Percentiles rank a stretch among this genome's conserved stretches.
These are phyloP conservation scores for Isoperla grammatica DNA, from an alignment of 2,888 invertebrate species.

Conservation along the genomic window DNA sequence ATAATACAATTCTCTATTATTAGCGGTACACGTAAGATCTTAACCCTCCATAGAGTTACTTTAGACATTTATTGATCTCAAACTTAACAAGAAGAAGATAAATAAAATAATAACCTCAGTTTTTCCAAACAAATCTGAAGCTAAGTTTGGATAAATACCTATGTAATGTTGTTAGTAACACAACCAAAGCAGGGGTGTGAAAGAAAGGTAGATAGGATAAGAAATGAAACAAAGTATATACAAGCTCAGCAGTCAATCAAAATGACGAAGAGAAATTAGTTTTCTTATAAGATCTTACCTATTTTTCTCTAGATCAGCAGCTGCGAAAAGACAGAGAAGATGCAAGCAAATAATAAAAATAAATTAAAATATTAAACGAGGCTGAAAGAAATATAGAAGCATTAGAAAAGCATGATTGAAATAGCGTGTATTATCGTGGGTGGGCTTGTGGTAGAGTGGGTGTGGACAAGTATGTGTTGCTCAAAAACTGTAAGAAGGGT, in stretches of 20 bases:
- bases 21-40: too few relatives aligned
- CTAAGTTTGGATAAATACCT: too few relatives aligned
- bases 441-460: not conserved
- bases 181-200: not conserved
- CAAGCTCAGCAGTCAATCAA: not conserved
- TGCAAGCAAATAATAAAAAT: constrained; percentile 25
- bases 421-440: not conserved
- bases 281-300: constrained; percentile 31
- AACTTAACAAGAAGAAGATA: too few relatives aligned
- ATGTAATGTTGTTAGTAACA: not conserved
- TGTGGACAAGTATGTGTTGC: not conserved
- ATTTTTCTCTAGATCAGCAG: constrained; percentile 38
- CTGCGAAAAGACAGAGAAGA: constrained; percentile 35
- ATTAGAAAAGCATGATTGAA: constrained; percentile 6
- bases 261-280: not conserved
- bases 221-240: not conserved
- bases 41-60: too few relatives aligned
- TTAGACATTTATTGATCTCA: too few relatives aligned
- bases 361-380: constrained; percentile 14
- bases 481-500: constrained; percentile 4
- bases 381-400: constrained; percentile 5
- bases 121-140: too few relatives aligned
- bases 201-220: not conserved
- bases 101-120: too few relatives aligned
- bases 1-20: too few relatives aligned